phyloP scores from a whole-genome alignment of 2,888 invertebrate species.

The Dendrolimus pini region DNA sequence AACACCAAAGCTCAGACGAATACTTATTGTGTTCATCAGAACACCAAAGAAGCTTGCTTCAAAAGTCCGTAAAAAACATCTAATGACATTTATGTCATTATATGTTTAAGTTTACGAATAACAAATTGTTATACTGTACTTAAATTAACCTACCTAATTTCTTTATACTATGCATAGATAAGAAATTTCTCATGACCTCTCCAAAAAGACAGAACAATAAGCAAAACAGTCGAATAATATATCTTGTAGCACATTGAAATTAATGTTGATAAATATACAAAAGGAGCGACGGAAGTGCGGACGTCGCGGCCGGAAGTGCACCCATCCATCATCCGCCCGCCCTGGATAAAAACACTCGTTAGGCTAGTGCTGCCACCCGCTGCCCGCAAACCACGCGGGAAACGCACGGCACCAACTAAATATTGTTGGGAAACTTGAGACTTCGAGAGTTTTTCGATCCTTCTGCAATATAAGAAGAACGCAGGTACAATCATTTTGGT shows the following conservation, averaged over 20 bases:
- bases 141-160: no score
- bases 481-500: no score
- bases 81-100: no score
- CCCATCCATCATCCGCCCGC: conserved; percentile 73
- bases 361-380: conserved; percentile 22
- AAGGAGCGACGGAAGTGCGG: conserved; percentile 57
- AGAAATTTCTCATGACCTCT: conserved; percentile 5
- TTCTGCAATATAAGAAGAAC: no score
- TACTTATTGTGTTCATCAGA: no score
- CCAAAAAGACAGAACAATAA: conserved; percentile 17
- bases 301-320: conserved; percentile 65
- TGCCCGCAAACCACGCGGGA: conserved; percentile 21
- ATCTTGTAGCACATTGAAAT: conserved; percentile 58
- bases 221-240: conserved; percentile 34
- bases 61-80: no score
- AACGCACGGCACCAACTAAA: conserved; percentile 39
- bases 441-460: background rate
- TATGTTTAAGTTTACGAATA: no score
- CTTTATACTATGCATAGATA: no score
- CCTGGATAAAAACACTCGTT: conserved; percentile 76
- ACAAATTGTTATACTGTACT: no score
- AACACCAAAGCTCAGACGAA: no score
- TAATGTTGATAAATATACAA: conserved; percentile 72
- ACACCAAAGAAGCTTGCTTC: no score
- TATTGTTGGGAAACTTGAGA: background rate